These are phyloP conservation scores for Meriones unguiculatus DNA, from an alignment of 2,113 vertebrate genomes.

Conservation along the genomic window DNA sequence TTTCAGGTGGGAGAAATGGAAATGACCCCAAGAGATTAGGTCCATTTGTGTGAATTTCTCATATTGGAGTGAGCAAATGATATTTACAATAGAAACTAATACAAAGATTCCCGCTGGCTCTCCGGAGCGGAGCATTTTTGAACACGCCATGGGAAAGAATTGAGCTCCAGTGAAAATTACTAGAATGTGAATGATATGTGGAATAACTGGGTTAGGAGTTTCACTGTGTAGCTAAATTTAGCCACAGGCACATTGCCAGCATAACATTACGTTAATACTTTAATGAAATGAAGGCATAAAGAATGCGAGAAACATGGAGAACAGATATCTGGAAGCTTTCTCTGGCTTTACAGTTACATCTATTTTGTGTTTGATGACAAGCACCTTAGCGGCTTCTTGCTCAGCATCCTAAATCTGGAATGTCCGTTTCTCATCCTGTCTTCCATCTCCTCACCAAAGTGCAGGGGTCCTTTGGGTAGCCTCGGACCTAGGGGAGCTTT, in stretches of 20 bases:
- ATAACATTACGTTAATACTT: neutral
- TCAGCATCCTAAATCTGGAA: constrained; percentile 60
- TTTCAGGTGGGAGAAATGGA: neutral
- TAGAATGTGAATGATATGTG: neutral
- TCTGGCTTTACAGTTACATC: constrained; percentile 19
- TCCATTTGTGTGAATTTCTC: neutral
- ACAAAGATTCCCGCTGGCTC: neutral
- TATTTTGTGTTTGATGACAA: constrained; percentile 26
- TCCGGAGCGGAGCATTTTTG: neutral
- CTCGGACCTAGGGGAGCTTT: neutral
- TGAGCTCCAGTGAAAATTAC: neutral
- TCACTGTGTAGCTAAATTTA: neutral
- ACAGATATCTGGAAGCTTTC: constrained; percentile 14
- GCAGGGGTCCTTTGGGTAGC: neutral
- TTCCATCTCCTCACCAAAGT: neutral
- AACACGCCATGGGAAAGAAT: neutral
- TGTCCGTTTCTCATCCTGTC: neutral
- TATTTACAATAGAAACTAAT: neutral
- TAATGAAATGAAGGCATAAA: neutral
- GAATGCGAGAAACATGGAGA: constrained; percentile 25
- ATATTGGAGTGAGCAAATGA: neutral
- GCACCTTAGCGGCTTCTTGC: neutral
- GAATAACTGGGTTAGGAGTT: neutral
- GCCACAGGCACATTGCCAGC: neutral
- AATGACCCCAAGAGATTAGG: neutral